Percentiles rank a stretch among this genome's conserved stretches.
These are phyloP conservation scores for Platyscapa corneri DNA, from an alignment of 1,140 invertebrate genomes.

Conservation along the genomic window DNA sequence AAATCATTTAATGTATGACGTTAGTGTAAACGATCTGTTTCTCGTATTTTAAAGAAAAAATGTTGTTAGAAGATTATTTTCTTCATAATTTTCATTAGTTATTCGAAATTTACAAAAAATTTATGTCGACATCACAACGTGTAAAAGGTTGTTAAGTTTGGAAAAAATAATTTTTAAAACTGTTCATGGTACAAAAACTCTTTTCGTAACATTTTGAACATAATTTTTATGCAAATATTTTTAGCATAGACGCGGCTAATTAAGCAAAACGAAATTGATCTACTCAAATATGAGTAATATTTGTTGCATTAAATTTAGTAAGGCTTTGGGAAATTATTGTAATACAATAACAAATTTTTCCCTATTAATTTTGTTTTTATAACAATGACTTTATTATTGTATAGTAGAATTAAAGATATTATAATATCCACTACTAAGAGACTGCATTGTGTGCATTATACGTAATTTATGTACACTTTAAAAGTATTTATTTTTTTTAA, in stretches of 20 bases:
- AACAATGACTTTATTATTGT: neutral
- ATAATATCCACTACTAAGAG: neutral
- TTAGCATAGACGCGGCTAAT: neutral
- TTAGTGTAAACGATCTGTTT: no score
- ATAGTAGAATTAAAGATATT: neutral
- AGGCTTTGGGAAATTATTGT: neutral
- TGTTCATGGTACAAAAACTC: no score
- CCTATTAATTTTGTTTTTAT: neutral
- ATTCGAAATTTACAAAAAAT: neutral
- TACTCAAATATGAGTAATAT: neutral
- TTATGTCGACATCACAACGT: neutral
- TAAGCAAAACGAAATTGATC: neutral
- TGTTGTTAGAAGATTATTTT: no score
- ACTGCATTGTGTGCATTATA: neutral
- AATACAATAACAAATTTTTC: neutral
- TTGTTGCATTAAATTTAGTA: neutral
- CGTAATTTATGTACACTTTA: neutral
- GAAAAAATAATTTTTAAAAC: no score
- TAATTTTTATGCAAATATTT: neutral
- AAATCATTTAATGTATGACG: no score
- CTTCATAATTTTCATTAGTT: neutral
- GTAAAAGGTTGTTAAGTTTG: neutral
- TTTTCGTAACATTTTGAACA: neutral
- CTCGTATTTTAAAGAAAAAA: no score
- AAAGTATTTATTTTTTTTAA: conserved; percentile 8